Percentiles rank a stretch among this genome's conserved stretches.
Conservation (phyloP, 2,797 vertebrate genomes). For the Periophthalmus magnuspinnatus region DNA sequence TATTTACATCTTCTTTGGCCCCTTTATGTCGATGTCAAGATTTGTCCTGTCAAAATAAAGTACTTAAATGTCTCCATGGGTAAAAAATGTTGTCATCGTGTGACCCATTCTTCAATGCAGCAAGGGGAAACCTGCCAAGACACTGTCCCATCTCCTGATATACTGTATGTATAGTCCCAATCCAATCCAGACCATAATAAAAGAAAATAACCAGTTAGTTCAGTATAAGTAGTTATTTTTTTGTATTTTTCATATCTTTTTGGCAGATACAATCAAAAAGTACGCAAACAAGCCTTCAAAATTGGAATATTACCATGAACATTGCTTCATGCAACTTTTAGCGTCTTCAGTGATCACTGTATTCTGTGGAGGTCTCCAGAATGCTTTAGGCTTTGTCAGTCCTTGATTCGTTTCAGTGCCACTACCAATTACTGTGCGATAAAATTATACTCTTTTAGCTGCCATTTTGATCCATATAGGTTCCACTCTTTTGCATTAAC, state of each 20-base stretch:
- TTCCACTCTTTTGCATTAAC: neutral
- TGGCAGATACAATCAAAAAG: neutral
- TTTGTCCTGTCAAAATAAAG: too few species aligned
- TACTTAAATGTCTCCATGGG: too few species aligned
- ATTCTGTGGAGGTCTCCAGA: neutral
- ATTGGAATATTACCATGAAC: neutral
- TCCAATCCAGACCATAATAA: too few species aligned
- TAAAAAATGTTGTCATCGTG: too few species aligned
- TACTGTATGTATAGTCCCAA: too few species aligned
- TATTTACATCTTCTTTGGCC: too few species aligned
- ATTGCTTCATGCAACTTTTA: neutral
- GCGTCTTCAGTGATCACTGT: neutral
- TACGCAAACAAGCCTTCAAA: neutral
- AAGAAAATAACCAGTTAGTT: too few species aligned
- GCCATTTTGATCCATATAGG: neutral
- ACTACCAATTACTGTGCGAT: neutral
- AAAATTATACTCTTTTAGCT: neutral
- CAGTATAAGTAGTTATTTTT: too few species aligned
- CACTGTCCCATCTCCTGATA: neutral
- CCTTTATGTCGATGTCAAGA: too few species aligned
- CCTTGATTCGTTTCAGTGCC: conserved; percentile 7
- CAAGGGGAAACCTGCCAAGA: neutral
- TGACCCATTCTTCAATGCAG: neutral
- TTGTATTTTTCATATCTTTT: neutral
- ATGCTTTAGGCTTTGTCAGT: conserved; percentile 2